phyloP scores from a whole-genome alignment of 2,113 vertebrate species.

The Xenopus tropicalis region DNA sequence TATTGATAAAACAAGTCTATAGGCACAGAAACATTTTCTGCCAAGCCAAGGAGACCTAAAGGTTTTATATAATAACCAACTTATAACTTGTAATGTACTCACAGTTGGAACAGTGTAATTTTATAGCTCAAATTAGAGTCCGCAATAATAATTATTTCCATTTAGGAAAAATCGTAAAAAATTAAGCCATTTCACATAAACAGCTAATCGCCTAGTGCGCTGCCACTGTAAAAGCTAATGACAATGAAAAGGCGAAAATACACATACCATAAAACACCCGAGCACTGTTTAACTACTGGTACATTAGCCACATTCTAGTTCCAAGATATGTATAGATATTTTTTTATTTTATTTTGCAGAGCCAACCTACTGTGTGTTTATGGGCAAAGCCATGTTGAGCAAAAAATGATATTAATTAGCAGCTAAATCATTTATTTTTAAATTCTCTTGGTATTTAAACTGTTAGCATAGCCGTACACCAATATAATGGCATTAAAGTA shows the following conservation, averaged over 20 bases:
- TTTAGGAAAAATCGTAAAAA: conserved; percentile 33
- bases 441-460: no score
- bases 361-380: neutral
- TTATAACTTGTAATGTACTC: conserved; percentile 36
- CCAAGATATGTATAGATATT: neutral
- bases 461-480: no score
- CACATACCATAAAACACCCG: neutral
- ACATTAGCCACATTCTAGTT: neutral
- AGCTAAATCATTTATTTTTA: no score
- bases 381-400: neutral
- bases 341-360: neutral
- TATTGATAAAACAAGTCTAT: no score
- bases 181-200: conserved; percentile 24
- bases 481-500: no score
- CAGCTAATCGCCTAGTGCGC: conserved; percentile 8
- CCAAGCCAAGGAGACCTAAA: neutral
- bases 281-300: neutral
- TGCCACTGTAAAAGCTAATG: conserved; percentile 1
- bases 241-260: neutral
- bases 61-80: conserved; percentile 13
- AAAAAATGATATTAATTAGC: neutral
- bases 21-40: no score
- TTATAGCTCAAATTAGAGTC: conserved; percentile 32
- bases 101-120: conserved; percentile 40
- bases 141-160: conserved; percentile 36